These are phyloP conservation scores for Pycnomerus fuliginosus DNA, from an alignment of 2,888 invertebrate genomes.

Conservation along the genomic window DNA sequence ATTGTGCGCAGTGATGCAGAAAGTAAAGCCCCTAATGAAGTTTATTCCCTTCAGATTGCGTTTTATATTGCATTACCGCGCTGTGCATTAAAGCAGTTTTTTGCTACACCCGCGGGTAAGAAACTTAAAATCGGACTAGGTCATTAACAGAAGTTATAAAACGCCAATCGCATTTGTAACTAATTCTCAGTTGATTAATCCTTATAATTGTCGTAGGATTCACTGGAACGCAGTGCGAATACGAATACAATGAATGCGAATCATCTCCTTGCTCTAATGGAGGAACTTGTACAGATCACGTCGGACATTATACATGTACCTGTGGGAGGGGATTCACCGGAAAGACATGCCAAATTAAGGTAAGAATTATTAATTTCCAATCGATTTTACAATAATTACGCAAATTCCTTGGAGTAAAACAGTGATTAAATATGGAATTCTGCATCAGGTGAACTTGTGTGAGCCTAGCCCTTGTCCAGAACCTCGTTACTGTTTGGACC, in stretches of 20 bases:
- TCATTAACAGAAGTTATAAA: not conserved
- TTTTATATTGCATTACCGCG: constrained; percentile 15
- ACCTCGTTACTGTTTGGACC: constrained; percentile 69
- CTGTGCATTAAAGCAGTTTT: constrained; percentile 12
- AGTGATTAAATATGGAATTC: constrained; percentile 17
- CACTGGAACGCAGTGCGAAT: constrained; percentile 71
- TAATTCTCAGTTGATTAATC: constrained; percentile 21
- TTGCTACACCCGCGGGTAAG: not conserved
- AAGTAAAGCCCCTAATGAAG: constrained; percentile 16
- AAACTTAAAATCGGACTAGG: not conserved
- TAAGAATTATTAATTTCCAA: no score
- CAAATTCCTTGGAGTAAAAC: constrained; percentile 1
- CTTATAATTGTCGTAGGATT: constrained; percentile 56
- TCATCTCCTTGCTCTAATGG: constrained; percentile 73
- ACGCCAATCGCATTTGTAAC: constrained; percentile 4
- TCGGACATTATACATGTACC: constrained; percentile 66
- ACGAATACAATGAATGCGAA: constrained; percentile 75
- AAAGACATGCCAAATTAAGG: constrained; percentile 70
- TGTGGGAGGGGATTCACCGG: constrained; percentile 72
- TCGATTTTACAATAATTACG: no score
- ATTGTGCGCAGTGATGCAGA: constrained; percentile 7
- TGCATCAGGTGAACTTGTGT: constrained; percentile 67
- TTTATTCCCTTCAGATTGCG: constrained; percentile 22
- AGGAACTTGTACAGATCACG: constrained; percentile 72
- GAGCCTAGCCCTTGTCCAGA: constrained; percentile 69